Conservation (phyloP, 1,140 invertebrate species). For the Sweltsa coloradensis region DNA sequence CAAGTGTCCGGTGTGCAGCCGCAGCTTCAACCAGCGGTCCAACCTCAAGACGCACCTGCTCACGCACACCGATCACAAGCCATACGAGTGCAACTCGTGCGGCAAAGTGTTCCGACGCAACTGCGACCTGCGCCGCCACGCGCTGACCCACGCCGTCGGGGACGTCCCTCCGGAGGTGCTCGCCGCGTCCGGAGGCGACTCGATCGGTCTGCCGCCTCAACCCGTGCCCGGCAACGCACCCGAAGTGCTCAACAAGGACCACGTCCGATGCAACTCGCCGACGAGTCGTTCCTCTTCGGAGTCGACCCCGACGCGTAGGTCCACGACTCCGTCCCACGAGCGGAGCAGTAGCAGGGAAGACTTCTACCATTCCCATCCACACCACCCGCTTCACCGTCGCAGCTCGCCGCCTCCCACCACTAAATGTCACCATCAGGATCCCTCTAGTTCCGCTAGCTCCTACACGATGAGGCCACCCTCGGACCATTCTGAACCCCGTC, state of each 20-base stretch:
- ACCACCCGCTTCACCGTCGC: background rate
- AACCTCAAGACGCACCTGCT: constrained; percentile 89
- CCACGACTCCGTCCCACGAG: too few relatives aligned
- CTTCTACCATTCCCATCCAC: too few relatives aligned
- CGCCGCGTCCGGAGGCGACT: constrained; percentile 36
- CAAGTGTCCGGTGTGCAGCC: constrained; percentile 79
- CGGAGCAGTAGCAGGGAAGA: too few relatives aligned
- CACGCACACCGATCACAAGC: constrained; percentile 90
- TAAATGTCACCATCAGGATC: background rate
- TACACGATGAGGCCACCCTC: constrained; percentile 7
- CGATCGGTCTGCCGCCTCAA: too few relatives aligned
- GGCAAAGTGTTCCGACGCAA: constrained; percentile 77
- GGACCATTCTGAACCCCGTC: background rate
- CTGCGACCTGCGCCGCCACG: constrained; percentile 73
- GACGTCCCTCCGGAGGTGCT: constrained; percentile 57
- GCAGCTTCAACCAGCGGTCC: constrained; percentile 82
- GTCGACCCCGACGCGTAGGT: background rate
- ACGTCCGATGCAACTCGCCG: too few relatives aligned
- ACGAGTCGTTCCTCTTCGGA: background rate
- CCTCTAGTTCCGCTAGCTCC: background rate
- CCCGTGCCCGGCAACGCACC: background rate
- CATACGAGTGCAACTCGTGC: constrained; percentile 83
- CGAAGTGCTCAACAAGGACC: background rate
- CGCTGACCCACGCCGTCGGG: constrained; percentile 71
- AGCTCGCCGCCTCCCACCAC: background rate